These are phyloP conservation scores for Leptothorax acervorum DNA, from an alignment of 2,888 invertebrate genomes.

Conservation along the genomic window DNA sequence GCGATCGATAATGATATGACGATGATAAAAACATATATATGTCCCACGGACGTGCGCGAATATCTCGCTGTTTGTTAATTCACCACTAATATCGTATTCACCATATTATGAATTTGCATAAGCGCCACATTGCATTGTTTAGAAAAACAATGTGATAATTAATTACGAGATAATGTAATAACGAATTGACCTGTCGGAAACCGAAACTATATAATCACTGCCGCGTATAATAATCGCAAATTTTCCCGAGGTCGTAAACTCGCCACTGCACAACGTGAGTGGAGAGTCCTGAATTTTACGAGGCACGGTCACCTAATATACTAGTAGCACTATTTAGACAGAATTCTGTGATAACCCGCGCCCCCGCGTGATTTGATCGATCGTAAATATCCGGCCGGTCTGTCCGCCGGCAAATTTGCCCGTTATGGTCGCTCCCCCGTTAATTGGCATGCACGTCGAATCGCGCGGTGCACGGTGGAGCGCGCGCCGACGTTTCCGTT, in stretches of 20 bases:
- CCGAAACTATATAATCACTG: background rate
- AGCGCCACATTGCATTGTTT: slow-evolving; percentile 15
- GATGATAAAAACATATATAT: background rate
- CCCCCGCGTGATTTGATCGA: slow-evolving; percentile 23
- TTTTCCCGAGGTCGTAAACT: background rate
- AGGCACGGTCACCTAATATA: background rate
- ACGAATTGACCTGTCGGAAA: background rate
- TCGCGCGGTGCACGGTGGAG: slow-evolving; percentile 18
- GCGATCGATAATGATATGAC: background rate
- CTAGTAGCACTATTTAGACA: slow-evolving; percentile 7
- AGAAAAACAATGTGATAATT: background rate
- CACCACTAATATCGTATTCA: slow-evolving; percentile 5
- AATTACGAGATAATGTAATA: background rate
- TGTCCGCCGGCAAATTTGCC: slow-evolving; percentile 49
- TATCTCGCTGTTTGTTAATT: background rate
- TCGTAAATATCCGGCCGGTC: slow-evolving; percentile 39
- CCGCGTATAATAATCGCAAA: background rate
- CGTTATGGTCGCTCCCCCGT: slow-evolving; percentile 41
- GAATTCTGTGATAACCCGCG: slow-evolving; percentile 30
- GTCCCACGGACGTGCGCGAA: background rate
- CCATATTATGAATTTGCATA: background rate
- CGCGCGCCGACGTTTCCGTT: slow-evolving; percentile 35
- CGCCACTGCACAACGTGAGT: background rate
- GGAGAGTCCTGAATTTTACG: background rate
- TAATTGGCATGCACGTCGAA: slow-evolving; percentile 59